Evolutionary conservation across 30 jellyfish, hydroid and myxozoan species (phyloP).

Genomic region (Phacellophora camtschatica): DNA sequence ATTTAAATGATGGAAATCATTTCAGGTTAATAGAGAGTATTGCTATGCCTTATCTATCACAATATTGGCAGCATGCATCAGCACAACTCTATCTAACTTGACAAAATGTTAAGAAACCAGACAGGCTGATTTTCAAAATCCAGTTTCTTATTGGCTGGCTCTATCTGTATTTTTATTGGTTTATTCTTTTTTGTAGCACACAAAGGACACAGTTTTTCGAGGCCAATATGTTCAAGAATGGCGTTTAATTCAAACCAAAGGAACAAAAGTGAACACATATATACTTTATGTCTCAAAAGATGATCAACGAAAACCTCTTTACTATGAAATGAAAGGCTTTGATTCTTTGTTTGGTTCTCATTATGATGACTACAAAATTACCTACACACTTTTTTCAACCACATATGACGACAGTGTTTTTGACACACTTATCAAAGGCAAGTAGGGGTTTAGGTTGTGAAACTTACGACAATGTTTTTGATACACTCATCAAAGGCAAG

Average conservation of each 20-base stretch:
- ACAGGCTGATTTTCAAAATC: too few species aligned
- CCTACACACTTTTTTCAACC: background rate
- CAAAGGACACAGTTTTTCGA: background rate
- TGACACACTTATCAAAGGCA: slow-evolving; percentile 50
- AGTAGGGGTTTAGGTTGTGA: too few species aligned
- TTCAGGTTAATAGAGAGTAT: too few species aligned
- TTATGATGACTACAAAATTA: slow-evolving; percentile 56
- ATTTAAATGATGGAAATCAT: too few species aligned
- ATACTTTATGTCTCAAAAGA: slow-evolving; percentile 11
- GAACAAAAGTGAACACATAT: slow-evolving; percentile 54
- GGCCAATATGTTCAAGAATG: slow-evolving; percentile 61
- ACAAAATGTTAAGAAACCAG: too few species aligned
- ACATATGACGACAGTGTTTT: slow-evolving; percentile 36
- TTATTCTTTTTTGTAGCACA: background rate
- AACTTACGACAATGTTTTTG: too few species aligned
- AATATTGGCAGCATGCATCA: too few species aligned
- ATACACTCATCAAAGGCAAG: too few species aligned
- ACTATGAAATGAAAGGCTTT: slow-evolving; percentile 61
- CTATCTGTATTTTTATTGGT: background rate
- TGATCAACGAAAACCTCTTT: slow-evolving; percentile 16
- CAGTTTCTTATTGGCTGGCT: too few species aligned
- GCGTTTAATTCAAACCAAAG: slow-evolving; percentile 35
- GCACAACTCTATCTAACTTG: too few species aligned
- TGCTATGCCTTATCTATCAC: too few species aligned
- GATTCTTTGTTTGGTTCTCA: slow-evolving; percentile 70